Evolutionary conservation across 2,113 vertebrate genomes (phyloP), one percentile per base, ranked within the genome.

Genomic region (Thomomys bottae): DNA sequence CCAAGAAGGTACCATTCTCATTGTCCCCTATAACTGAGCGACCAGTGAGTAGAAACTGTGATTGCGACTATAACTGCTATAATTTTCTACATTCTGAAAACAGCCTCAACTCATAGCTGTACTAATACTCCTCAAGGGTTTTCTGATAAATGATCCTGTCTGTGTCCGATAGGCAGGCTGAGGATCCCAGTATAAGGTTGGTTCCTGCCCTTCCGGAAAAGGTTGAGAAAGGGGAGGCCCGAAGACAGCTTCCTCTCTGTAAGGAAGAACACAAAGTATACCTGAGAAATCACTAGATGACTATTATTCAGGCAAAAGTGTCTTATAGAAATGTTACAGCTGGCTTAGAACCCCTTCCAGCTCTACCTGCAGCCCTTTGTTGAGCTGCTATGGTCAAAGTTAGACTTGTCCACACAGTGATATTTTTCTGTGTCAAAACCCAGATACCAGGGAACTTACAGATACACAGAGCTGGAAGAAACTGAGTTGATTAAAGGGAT

Each of bases 21-120:
- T 10, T 21, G 42, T 30, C 87, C n/a, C 71, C 78, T 72, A 2
- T 34, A 72, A 34, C 0, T 32, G 28, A 9, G 32, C 15, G 49
- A 34, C 18, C n/a, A 63, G 38, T 40, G 54, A 54, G 8, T 63
- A 30, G 64, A 68, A 93, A 28, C 59, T 61, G 30, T 64, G 11
- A 11, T 80, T 70, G 30, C 64, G 49, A 18, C 38, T 82, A 21
- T 32, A 21, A 12, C 28, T 49, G 7, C 66, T 54, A 32, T 36
- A 72, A 17, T 8, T 38, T 78, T 70, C 49, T 87, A 11, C 84
- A 86, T 73, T 84, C 64, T 64, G 71, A 68, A 91, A 88, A 78
- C 15, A 68, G 12, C n/a, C 34, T 88, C 32, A 64, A 57, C 23
- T 82, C 34, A 24, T 20, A 28, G 57, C 34, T 38, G 17, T 32